A percentile compares a stretch with the other conserved stretches of the same genome.
Evolutionary conservation across 2,888 invertebrate genomes (phyloP).

Genomic region (Caradrina clavipalpis): DNA sequence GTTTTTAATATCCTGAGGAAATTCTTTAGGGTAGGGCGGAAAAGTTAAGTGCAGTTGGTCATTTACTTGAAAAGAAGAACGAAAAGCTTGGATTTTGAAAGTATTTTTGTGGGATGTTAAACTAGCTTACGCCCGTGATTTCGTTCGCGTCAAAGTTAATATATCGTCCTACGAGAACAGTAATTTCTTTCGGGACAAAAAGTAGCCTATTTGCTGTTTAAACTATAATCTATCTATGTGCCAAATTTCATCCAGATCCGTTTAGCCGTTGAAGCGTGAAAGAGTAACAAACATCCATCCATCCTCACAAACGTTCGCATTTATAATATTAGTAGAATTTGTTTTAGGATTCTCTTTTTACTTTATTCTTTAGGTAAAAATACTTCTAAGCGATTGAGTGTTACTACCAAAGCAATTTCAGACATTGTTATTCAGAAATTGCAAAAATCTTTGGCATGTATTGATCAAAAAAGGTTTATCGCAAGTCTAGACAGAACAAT

Average conservation of each 20-base stretch:
- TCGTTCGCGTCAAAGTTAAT: no score
- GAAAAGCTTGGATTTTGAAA: neutral
- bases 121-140: no score
- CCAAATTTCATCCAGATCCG: no score
- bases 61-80: neutral
- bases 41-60: constrained; percentile 37
- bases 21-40: constrained; percentile 12
- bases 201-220: no score
- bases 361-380: neutral
- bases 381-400: neutral
- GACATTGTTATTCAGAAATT: neutral
- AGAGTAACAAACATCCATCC: no score
- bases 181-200: no score
- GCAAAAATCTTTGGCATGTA: neutral
- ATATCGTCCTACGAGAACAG: no score
- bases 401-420: neutral
- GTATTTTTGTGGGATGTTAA: no score
- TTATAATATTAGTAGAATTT: no score
- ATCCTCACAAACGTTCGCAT: no score
- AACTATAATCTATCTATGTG: no score
- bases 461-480: constrained; percentile 6
- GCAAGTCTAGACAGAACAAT: constrained; percentile 40
- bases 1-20: constrained; percentile 47
- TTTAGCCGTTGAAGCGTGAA: no score
- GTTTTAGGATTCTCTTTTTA: neutral